A percentile compares a stretch with the other conserved stretches of the same genome.
Evolutionary conservation across 2,113 vertebrate genomes (phyloP).

Genomic region (Prionailurus bengalensis): DNA sequence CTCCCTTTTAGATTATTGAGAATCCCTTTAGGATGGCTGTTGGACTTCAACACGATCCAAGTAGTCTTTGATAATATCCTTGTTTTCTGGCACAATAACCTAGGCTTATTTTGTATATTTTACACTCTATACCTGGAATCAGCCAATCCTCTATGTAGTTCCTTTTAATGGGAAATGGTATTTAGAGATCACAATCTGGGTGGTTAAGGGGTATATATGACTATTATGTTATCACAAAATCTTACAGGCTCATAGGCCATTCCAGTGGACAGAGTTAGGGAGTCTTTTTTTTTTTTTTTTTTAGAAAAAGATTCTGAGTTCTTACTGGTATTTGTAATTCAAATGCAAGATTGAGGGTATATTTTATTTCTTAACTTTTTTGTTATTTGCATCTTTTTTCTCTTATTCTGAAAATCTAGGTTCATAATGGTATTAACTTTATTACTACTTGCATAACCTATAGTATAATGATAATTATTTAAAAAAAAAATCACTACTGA

Average conservation of each 20-base stretch:
- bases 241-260: not conserved
- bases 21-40: not conserved
- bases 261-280: not conserved
- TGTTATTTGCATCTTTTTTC: conserved; percentile 19
- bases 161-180: conserved; percentile 11
- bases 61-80: not conserved
- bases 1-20: not conserved
- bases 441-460: not conserved
- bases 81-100: not conserved
- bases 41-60: not conserved
- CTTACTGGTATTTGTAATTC: not conserved
- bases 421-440: not conserved
- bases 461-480: not conserved
- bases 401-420: not conserved
- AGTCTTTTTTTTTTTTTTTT: not conserved
- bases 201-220: not conserved
- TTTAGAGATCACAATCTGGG: not conserved
- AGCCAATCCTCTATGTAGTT: not conserved
- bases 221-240: not conserved
- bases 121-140: not conserved
- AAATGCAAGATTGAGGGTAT: not conserved
- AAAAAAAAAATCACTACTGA: not conserved
- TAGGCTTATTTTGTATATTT: conserved; percentile 23
- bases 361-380: not conserved
- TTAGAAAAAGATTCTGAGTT: not conserved